Conservation (phyloP, 2,113 vertebrate species). For the Pseudopodoces humilis region DNA sequence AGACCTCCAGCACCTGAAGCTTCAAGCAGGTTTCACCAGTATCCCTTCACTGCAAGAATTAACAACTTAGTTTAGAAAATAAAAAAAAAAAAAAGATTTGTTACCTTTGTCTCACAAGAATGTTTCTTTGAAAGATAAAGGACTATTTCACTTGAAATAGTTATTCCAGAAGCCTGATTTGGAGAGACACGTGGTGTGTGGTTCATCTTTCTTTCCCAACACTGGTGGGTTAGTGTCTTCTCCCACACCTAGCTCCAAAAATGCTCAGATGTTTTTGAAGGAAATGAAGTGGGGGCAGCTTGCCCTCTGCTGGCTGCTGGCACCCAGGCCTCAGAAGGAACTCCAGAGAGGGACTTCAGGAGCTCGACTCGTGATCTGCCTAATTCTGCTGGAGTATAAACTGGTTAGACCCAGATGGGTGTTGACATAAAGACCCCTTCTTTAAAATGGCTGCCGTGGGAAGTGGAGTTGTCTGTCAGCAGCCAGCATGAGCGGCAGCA, state of each 20-base stretch:
- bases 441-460: not conserved
- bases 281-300: not conserved
- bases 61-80: not conserved
- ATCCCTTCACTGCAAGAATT: not conserved
- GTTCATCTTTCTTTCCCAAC: not conserved
- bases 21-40: not conserved
- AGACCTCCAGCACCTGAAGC: not conserved
- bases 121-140: not conserved
- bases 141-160: not conserved
- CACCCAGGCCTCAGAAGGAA: not conserved
- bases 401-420: not conserved
- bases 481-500: fast-evolving
- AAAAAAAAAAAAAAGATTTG: not conserved
- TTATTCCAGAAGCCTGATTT: not conserved
- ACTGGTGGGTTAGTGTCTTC: not conserved
- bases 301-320: conserved; percentile 27
- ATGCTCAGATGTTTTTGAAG: not conserved
- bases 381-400: not conserved
- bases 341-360: not conserved
- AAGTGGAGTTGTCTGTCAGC: not conserved
- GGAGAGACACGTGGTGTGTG: not conserved
- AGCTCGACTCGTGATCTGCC: not conserved
- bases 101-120: not conserved
- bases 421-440: not conserved
- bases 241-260: not conserved